Conservation (phyloP, 2,888 invertebrate genomes). For the Eucera pruinosa region DNA sequence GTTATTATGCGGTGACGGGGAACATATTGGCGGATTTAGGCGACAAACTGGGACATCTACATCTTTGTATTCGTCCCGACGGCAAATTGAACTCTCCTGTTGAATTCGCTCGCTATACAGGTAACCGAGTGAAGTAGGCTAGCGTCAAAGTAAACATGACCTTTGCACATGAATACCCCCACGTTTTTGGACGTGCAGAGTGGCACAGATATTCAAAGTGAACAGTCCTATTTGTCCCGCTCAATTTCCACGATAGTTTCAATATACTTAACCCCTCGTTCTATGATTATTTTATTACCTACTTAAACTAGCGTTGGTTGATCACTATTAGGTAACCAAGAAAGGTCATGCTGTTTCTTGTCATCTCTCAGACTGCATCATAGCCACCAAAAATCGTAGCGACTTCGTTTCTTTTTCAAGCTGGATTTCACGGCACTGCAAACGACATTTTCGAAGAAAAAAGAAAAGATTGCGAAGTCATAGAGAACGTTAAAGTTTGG, state of each 20-base stretch:
- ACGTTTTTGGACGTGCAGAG: not conserved
- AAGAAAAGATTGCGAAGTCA: no score
- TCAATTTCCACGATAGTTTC: not conserved
- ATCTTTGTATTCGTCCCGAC: constrained; percentile 29
- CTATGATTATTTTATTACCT: no score
- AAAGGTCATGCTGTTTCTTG: no score
- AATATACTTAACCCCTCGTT: no score
- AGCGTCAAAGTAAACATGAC: constrained; percentile 40
- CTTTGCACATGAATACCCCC: constrained; percentile 18
- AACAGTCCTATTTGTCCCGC: not conserved
- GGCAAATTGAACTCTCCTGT: constrained; percentile 40
- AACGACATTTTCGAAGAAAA: no score
- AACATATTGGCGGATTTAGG: constrained; percentile 19
- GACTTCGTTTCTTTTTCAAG: no score
- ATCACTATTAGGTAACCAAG: no score
- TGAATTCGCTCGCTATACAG: constrained; percentile 31
- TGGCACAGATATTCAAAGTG: not conserved
- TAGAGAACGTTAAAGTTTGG: no score
- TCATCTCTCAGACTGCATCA: no score
- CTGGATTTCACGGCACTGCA: no score
- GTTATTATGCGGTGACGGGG: not conserved
- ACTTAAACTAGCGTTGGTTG: no score
- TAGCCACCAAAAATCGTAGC: no score
- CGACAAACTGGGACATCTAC: constrained; percentile 15
- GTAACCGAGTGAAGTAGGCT: constrained; percentile 20